These are phyloP conservation scores for Catalaphyllia jardinei DNA, from an alignment of 64 coral and sea anemone species.

Conservation along the genomic window DNA sequence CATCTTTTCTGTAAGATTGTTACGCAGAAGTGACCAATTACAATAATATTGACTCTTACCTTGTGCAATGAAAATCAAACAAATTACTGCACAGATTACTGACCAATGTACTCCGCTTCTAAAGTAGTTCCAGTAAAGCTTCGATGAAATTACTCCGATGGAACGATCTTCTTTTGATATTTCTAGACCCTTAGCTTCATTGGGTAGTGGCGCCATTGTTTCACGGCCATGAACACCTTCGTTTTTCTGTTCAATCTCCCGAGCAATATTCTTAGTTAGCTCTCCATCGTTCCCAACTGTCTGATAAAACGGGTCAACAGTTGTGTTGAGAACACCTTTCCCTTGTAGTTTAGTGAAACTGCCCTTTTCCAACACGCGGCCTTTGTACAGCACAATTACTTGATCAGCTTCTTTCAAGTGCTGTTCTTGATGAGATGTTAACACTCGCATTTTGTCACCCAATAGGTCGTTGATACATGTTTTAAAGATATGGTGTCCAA, in stretches of 20 bases:
- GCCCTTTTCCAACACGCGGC: too few species aligned
- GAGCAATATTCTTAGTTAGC: neutral
- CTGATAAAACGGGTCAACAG: too few species aligned
- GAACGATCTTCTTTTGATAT: neutral
- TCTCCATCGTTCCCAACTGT: neutral
- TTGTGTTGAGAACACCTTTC: too few species aligned
- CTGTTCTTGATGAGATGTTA: too few species aligned
- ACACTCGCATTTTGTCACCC: too few species aligned
- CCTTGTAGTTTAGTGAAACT: too few species aligned
- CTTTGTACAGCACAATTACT: too few species aligned
- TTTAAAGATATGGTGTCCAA: too few species aligned
- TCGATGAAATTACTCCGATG: constrained; percentile 12
- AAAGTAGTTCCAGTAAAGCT: constrained; percentile 26
- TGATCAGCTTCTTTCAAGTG: too few species aligned
- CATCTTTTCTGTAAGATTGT: too few species aligned
- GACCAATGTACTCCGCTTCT: neutral
- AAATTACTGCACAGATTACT: neutral
- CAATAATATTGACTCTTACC: neutral
- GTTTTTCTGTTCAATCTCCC: neutral
- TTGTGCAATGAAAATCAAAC: neutral
- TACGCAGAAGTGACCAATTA: too few species aligned
- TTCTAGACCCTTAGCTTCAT: neutral
- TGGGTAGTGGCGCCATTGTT: neutral
- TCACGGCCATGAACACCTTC: neutral
- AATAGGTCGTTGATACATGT: too few species aligned